phyloP scores from a whole-genome alignment of 2,113 vertebrate genomes.

The Heloderma charlesbogerti region DNA sequence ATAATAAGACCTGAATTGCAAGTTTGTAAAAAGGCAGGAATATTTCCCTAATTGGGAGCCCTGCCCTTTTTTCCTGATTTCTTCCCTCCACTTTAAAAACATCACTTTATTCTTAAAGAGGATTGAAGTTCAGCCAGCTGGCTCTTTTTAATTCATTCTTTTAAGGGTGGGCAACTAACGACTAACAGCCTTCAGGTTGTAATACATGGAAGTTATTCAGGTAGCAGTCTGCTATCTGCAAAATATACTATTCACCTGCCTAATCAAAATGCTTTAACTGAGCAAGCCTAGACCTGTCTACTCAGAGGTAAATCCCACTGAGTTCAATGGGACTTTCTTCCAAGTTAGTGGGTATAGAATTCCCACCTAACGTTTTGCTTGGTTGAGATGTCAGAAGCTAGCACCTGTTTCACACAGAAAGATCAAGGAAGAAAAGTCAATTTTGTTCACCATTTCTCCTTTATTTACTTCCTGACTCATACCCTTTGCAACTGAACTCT shows the following conservation, averaged over 20 bases:
- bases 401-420: not conserved
- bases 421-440: not conserved
- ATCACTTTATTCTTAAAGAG: slow-evolving; percentile 23
- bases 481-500: not conserved
- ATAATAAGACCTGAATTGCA: slow-evolving; percentile 19
- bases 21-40: slow-evolving; percentile 21
- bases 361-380: no score
- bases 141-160: slow-evolving; percentile 25
- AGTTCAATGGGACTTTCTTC: no score
- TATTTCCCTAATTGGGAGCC: slow-evolving; percentile 26
- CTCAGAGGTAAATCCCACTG: no score
- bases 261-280: not conserved
- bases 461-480: not conserved
- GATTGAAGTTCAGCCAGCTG: slow-evolving; percentile 64
- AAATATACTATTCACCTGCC: not conserved
- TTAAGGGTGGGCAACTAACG: slow-evolving; percentile 41
- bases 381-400: not conserved
- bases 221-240: not conserved
- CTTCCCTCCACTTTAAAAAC: slow-evolving; percentile 44
- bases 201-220: not conserved
- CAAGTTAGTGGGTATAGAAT: no score
- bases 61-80: slow-evolving; percentile 46
- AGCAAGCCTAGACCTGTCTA: no score
- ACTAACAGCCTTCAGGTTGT: not conserved
- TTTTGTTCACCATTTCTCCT: not conserved